Percentiles rank a stretch among this genome's conserved stretches.
These are phyloP conservation scores for Sakesphorus luctuosus DNA, from an alignment of 2,113 vertebrate species.

Conservation along the genomic window DNA sequence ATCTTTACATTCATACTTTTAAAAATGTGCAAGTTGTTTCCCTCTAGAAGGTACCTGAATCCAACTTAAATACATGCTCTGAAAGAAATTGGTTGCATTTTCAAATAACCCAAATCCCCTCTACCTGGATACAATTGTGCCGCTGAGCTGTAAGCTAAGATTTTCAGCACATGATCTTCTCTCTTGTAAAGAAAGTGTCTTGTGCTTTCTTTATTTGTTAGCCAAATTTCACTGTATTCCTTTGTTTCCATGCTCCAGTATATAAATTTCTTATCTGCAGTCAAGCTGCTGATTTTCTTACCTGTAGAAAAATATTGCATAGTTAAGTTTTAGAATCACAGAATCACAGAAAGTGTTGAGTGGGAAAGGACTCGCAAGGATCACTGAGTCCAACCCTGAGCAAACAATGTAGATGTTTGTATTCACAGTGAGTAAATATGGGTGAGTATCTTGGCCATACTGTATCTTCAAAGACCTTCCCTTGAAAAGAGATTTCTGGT, in stretches of 20 bases:
- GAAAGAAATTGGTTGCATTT: background rate
- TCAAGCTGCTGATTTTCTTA: conserved; percentile 55
- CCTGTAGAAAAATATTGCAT: conserved; percentile 38
- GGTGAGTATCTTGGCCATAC: background rate
- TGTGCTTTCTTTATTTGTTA: conserved; percentile 42
- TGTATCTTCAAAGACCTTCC: background rate
- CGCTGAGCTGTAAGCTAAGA: conserved; percentile 65
- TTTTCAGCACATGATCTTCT: background rate
- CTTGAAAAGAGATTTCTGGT: background rate
- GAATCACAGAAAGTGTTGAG: background rate
- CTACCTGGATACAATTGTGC: conserved; percentile 75
- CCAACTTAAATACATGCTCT: background rate
- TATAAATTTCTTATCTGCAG: conserved; percentile 68
- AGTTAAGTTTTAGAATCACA: background rate
- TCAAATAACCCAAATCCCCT: background rate
- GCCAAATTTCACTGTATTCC: conserved; percentile 52
- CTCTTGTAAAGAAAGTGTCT: background rate
- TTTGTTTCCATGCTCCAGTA: conserved; percentile 67
- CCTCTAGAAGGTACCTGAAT: background rate
- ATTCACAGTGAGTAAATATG: background rate
- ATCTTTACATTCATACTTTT: background rate
- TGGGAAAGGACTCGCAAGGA: background rate
- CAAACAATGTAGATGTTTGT: background rate
- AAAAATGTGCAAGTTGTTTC: background rate
- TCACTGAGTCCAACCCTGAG: background rate